Evolutionary conservation across 2,888 invertebrate species (phyloP), one percentile per base, ranked within the genome.

Genomic region (Orthosia gothica): DNA sequence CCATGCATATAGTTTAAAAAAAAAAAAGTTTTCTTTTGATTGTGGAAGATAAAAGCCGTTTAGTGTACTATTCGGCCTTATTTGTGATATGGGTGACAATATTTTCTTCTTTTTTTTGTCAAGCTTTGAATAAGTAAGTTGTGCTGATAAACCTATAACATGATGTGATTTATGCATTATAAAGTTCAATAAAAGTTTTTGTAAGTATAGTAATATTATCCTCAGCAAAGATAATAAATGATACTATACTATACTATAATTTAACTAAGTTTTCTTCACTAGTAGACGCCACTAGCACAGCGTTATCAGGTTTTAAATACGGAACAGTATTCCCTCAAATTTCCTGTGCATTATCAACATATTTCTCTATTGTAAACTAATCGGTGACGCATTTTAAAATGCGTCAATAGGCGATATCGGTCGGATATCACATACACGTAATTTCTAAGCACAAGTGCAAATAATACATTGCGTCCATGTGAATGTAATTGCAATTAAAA

Each of bases 181-280:
- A 12, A 52, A 23, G 7, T 13, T 18, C 40, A 40, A 16, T 40
- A 40, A 9, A 9, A 40, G 4, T 23, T 20, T 63, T 20, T 55
- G 32, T 16, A 40, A 40, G 40, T 40, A 40, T 40, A 16, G 12
- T 61, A 23, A 54, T 59, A 62, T 62, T 15, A 45, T 40, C n/a
- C 3, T 50, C 3, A n/a, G 40, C 50, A 74, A 50, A 72, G 16
- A 52, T 59, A 63, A 59, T 59, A 63, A 57, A 57, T 58, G 57
- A 45, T 57, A 26, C 55, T 7, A 23, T 49, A 71, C 59, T 79
- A 59, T n/a, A n/a, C n/a, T n/a, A 75, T 71, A 54, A 5, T 58
- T 63, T 70, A 40, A 70, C 52, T 70, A 63, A 78, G 55, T 76
- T 78, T 62, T 57, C 71, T 78, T 70, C 58, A 23, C 52, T 63